Percentiles rank a stretch among this genome's conserved stretches.
These are phyloP conservation scores for Archips xylosteana DNA, from an alignment of 2,888 invertebrate genomes.

Conservation along the genomic window DNA sequence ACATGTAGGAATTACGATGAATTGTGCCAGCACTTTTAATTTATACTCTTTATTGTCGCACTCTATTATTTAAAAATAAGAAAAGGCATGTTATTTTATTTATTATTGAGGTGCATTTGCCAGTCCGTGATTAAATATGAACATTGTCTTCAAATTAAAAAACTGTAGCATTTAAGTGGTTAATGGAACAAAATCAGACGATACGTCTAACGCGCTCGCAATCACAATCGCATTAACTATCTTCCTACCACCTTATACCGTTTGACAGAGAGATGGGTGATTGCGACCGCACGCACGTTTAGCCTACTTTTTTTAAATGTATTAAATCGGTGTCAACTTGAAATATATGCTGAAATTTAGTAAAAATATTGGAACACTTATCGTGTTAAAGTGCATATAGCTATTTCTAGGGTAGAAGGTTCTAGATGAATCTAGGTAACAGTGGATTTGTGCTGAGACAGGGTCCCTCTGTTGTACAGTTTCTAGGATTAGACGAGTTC, in stretches of 20 bases:
- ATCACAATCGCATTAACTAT: too few species aligned
- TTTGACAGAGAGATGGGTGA: too few species aligned
- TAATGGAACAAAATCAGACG: too few species aligned
- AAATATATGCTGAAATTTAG: constrained; percentile 4
- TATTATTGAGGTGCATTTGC: background rate
- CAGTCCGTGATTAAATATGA: background rate
- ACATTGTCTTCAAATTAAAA: background rate
- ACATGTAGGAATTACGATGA: too few species aligned
- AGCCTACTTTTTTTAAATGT: background rate
- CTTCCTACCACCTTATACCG: too few species aligned
- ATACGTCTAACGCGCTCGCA: too few species aligned
- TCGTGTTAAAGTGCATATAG: constrained; percentile 25
- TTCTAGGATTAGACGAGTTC: constrained; percentile 22
- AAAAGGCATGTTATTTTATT: background rate
- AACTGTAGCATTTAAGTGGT: background rate
- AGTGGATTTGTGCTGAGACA: constrained; percentile 70
- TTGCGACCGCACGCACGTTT: too few species aligned
- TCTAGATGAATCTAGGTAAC: constrained; percentile 47
- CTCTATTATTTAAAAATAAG: background rate
- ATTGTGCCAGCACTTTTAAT: too few species aligned
- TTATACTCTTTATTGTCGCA: too few species aligned
- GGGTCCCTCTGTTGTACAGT: constrained; percentile 62
- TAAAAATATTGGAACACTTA: constrained; percentile 35
- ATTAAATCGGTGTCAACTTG: constrained; percentile 24
- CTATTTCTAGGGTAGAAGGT: constrained; percentile 41